Conservation (phyloP, 1,140 invertebrate genomes). For the Drosophila kepulauana region DNA sequence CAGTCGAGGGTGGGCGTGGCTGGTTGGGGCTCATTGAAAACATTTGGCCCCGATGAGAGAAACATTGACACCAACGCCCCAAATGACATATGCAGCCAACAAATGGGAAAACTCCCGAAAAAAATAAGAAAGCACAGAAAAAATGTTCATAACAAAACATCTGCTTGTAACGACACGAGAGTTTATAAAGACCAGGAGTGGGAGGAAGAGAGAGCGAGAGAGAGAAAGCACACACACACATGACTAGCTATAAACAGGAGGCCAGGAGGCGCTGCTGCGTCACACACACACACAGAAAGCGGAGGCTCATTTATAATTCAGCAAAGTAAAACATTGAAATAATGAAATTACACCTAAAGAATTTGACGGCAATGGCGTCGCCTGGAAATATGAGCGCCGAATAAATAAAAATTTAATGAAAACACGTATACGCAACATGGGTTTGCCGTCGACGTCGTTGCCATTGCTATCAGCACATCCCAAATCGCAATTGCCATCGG, state of each 20-base stretch:
- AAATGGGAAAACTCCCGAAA: conserved; percentile 12
- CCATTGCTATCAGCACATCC: neutral
- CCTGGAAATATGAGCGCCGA: conserved; percentile 67
- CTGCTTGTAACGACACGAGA: conserved; percentile 49
- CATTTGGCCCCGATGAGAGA: conserved; percentile 58
- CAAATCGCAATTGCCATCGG: neutral
- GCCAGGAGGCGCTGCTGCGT: conserved; percentile 47
- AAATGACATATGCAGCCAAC: conserved; percentile 43
- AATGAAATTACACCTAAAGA: conserved; percentile 82
- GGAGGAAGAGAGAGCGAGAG: neutral
- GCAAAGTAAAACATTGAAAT: conserved; percentile 82
- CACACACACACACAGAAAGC: conserved; percentile 41
- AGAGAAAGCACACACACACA: conserved; percentile 38
- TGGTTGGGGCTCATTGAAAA: conserved; percentile 67
- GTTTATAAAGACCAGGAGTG: neutral
- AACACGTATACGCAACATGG: conserved; percentile 76
- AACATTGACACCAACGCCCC: conserved; percentile 78
- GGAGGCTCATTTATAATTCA: conserved; percentile 76
- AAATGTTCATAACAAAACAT: conserved; percentile 59
- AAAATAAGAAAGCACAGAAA: neutral
- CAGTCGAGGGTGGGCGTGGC: conserved; percentile 27
- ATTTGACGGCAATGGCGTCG: conserved; percentile 53
- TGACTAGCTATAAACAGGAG: conserved; percentile 71
- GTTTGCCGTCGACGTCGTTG: conserved; percentile 4
- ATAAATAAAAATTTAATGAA: conserved; percentile 82